These are phyloP conservation scores for Procambarus virginalis DNA, from an alignment of 1,140 invertebrate genomes.

Conservation along the genomic window DNA sequence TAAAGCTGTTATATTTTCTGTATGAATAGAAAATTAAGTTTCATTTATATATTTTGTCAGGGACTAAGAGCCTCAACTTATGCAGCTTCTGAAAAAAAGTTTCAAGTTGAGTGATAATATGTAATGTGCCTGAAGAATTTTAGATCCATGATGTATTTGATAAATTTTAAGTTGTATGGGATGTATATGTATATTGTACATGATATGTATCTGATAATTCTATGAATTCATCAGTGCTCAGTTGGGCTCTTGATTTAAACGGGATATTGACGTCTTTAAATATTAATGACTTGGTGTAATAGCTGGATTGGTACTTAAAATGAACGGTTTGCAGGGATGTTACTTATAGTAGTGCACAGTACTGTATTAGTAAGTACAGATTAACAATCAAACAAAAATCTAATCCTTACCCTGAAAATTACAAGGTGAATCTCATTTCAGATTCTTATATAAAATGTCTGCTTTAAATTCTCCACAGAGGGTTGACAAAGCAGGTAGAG, in stretches of 20 bases:
- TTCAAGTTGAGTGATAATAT: background rate
- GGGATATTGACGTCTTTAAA: background rate
- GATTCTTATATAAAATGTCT: background rate
- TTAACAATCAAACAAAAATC: background rate
- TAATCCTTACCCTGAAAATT: background rate
- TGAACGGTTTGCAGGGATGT: background rate
- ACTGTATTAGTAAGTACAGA: background rate
- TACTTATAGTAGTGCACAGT: background rate
- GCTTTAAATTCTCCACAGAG: background rate
- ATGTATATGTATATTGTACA: background rate
- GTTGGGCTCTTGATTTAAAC: background rate
- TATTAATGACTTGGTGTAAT: background rate
- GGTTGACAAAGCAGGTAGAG: background rate
- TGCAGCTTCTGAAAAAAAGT: background rate
- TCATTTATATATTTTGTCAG: background rate
- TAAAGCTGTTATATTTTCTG: constrained; percentile 1
- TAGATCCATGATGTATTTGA: constrained; percentile 5
- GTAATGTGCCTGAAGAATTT: constrained; percentile 4
- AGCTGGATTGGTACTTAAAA: background rate
- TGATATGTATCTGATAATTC: background rate
- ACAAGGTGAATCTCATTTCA: background rate
- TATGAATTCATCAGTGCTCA: constrained; percentile 8
- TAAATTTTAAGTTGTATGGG: background rate
- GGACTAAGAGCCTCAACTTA: background rate
- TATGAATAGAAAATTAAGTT: background rate